phyloP scores from a whole-genome alignment of 2,797 vertebrate genomes.

The Neosilurus hyrtlii region DNA sequence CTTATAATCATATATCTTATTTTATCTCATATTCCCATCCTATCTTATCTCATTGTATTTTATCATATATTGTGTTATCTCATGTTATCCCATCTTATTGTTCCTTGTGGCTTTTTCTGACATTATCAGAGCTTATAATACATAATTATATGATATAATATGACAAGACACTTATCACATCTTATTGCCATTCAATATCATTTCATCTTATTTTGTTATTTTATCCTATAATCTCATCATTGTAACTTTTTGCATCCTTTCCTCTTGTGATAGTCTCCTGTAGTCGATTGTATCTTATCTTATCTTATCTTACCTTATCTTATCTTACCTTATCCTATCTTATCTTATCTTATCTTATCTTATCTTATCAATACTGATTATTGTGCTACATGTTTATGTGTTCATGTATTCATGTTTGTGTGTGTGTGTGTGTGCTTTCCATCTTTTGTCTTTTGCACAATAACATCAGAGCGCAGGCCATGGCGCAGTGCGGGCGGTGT shows the following conservation, averaged over 20 bases:
- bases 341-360: neutral
- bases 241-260: no score
- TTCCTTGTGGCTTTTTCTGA: no score
- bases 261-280: no score
- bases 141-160: no score
- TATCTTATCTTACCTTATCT: neutral
- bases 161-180: no score
- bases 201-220: no score
- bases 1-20: neutral
- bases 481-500: slow-evolving; percentile 75
- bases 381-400: neutral
- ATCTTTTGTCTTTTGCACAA: slow-evolving; percentile 75
- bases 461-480: slow-evolving; percentile 65
- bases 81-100: neutral
- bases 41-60: neutral
- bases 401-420: slow-evolving; percentile 36
- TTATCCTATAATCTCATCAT: no score
- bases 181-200: no score
- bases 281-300: neutral
- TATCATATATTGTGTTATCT: neutral
- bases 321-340: neutral
- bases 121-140: no score
- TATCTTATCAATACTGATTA: neutral
- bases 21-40: neutral
- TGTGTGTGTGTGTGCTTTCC: slow-evolving; percentile 48